Conservation (phyloP, 2,888 invertebrate species). For the Megamerina dolium region DNA sequence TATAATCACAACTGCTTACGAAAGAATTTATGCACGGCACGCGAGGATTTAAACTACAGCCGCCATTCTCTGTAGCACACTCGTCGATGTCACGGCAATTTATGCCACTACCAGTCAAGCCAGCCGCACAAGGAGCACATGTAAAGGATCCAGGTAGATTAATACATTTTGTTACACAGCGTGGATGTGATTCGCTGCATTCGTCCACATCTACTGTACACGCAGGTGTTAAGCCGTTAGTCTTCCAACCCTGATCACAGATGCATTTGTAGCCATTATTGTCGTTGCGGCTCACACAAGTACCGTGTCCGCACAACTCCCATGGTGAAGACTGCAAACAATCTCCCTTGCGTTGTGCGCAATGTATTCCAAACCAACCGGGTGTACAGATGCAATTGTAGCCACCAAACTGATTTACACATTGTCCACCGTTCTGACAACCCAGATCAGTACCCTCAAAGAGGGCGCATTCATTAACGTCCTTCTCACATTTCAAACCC, state of each 20-base stretch:
- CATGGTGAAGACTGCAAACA: slow-evolving; percentile 64
- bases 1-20: slow-evolving; percentile 74
- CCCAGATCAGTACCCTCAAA: slow-evolving; percentile 80
- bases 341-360: slow-evolving; percentile 66
- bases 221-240: slow-evolving; percentile 60
- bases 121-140: slow-evolving; percentile 83
- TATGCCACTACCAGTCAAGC: slow-evolving; percentile 82
- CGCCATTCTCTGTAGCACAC: slow-evolving; percentile 76
- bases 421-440: slow-evolving; percentile 86
- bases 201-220: slow-evolving; percentile 86
- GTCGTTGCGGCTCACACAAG: slow-evolving; percentile 63
- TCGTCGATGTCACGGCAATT: slow-evolving; percentile 85
- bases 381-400: slow-evolving; percentile 67
- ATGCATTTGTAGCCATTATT: slow-evolving; percentile 68
- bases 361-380: slow-evolving; percentile 80
- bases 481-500: slow-evolving; percentile 66
- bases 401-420: slow-evolving; percentile 71
- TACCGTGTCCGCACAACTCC: slow-evolving; percentile 85
- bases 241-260: slow-evolving; percentile 85
- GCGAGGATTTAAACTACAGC: slow-evolving; percentile 74
- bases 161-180: slow-evolving; percentile 79
- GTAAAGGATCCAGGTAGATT: slow-evolving; percentile 84
- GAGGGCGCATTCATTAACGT: slow-evolving; percentile 81
- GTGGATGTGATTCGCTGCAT: slow-evolving; percentile 61
- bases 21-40: slow-evolving; percentile 81